A percentile compares a stretch with the other conserved stretches of the same genome.
phyloP scores from a whole-genome alignment of 2,797 vertebrate species.

The Xyrichtys novacula region DNA sequence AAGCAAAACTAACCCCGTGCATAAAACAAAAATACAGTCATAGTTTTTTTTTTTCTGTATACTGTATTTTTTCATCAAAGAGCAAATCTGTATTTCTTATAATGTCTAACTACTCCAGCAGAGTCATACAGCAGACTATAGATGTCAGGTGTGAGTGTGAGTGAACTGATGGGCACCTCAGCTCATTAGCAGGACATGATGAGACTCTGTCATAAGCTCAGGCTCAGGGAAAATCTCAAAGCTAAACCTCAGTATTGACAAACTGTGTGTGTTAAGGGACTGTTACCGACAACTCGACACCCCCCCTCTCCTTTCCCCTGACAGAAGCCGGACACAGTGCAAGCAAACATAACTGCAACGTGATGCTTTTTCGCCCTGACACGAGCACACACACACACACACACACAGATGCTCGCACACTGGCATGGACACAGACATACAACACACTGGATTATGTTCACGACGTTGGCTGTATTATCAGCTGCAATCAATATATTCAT shows the following conservation, averaged over 20 bases:
- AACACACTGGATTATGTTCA: conserved; percentile 62
- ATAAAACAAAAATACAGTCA: too few relatives aligned
- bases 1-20: neutral
- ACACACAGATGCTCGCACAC: conserved; percentile 29
- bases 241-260: conserved; percentile 61
- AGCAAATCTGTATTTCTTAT: conserved; percentile 16
- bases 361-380: conserved; percentile 40
- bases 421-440: conserved; percentile 49
- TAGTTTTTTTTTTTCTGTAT: neutral
- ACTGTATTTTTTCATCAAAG: conserved; percentile 3
- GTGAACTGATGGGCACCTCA: conserved; percentile 32
- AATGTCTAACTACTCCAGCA: conserved; percentile 17
- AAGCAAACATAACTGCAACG: conserved; percentile 46
- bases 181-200: conserved; percentile 66
- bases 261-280: conserved; percentile 65
- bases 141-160: conserved; percentile 26
- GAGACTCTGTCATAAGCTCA: conserved; percentile 45
- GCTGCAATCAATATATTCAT: conserved; percentile 73
- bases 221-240: conserved; percentile 59
- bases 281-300: conserved; percentile 52
- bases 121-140: conserved; percentile 6
- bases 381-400: conserved; percentile 36
- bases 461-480: conserved; percentile 63
- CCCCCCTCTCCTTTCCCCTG: conserved; percentile 2
- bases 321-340: conserved; percentile 31